Evolutionary conservation across 2,113 vertebrate species (phyloP).

Genomic region (Loxodonta africana): DNA sequence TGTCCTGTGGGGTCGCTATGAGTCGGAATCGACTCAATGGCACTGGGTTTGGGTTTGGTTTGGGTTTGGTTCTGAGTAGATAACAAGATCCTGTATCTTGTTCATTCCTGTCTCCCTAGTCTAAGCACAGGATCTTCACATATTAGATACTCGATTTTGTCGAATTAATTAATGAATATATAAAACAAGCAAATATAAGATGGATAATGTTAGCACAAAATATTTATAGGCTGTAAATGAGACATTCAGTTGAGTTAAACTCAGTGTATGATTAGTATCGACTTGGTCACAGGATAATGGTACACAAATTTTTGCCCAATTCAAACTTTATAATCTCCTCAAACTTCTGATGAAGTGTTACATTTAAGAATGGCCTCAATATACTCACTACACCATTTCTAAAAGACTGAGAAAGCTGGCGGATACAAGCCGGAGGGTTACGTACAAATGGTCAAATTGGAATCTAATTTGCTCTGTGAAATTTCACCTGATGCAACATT

Average conservation of each 20-base stretch:
- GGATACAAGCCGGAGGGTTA: neutral
- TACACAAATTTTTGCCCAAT: neutral
- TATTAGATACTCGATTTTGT: neutral
- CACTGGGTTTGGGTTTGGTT: no score
- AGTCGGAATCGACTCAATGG: no score
- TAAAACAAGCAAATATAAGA: neutral
- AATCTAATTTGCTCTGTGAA: no score
- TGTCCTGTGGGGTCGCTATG: no score
- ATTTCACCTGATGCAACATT: no score
- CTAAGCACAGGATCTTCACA: neutral
- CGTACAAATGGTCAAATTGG: no score
- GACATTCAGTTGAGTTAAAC: neutral
- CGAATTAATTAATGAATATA: conserved; percentile 18
- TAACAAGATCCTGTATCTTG: neutral
- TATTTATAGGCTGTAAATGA: conserved; percentile 33
- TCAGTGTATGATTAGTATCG: neutral
- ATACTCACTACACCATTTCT: neutral
- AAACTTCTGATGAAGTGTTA: neutral
- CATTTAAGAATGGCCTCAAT: neutral
- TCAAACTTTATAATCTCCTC: conserved; percentile 1
- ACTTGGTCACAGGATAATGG: neutral
- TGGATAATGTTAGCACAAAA: neutral
- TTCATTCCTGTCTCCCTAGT: neutral
- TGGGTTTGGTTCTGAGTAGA: neutral
- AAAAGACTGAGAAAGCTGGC: conserved; percentile 12